Base-by-base conservation (phyloP, 2,797 vertebrate genomes). In the Squalus acanthias region DNA sequence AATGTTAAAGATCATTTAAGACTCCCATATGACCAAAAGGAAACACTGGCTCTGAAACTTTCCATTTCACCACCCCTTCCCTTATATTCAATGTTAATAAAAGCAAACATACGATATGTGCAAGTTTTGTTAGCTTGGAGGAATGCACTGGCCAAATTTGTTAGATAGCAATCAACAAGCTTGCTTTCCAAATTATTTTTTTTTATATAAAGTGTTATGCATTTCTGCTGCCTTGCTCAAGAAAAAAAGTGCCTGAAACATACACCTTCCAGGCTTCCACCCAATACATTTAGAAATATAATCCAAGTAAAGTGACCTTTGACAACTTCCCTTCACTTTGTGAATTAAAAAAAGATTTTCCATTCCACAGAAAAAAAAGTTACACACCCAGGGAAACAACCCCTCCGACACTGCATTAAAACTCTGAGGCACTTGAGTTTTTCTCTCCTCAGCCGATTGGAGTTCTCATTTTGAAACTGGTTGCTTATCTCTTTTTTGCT, bases 141-240 rank as follows among this genome's bases (percentile, higher is more conserved):
- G 91, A 93, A 93, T 69, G 91, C 65, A 93, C 65, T 69, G 91
- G 63, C n/a, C n/a, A 93, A 67, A 46, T 93, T 93, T 93, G 65
- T 93, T 93, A n/a, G 91, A 67, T 46, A 46, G 17, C 89, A 39
- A 91, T 67, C 91, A 93, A 93, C 53, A 63, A 33, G 33, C 29
- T 39, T 92, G 89, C 15, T n/a, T 65, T 89, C 10, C 20, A 89
- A 88, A 88, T 57, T 39, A 85, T 1, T 1, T 29, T 33, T 4
- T 33, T 29, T 39, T 39, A 13, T 39, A 82, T 4, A 33, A 29
- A 63, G 33, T 91, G 57, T n/a, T 39, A 65, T n/a, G 60, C 33
- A 67, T 17, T 93, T 93, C 60, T 69, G 65, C 65, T 69, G 89
- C 60, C 33, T 65, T 67, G 89, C 33, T 46, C 63, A 93, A 46